Percentiles rank a stretch among this genome's conserved stretches.
phyloP scores from a whole-genome alignment of 2,888 invertebrate species.

The Eumerus sabulonum region DNA sequence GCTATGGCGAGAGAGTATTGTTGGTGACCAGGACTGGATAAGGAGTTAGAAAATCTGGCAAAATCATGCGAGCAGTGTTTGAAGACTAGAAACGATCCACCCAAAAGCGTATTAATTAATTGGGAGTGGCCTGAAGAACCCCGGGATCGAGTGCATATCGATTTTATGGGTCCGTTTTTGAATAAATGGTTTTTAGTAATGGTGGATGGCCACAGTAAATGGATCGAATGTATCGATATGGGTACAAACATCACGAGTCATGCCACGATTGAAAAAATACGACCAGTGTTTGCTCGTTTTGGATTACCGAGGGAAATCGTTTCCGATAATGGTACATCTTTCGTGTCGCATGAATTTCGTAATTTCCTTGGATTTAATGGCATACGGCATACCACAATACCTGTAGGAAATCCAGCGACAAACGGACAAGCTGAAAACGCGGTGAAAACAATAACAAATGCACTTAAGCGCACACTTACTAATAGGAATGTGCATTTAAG shows the following conservation, averaged over 20 bases:
- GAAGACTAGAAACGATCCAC: slow-evolving; percentile 32
- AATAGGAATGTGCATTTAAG: background rate
- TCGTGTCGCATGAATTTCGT: slow-evolving; percentile 67
- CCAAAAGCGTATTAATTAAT: slow-evolving; percentile 26
- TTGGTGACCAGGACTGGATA: slow-evolving; percentile 69
- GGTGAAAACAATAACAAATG: slow-evolving; percentile 25
- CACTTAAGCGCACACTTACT: slow-evolving; percentile 1
- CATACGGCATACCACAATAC: slow-evolving; percentile 38
- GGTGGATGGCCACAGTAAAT: slow-evolving; percentile 69
- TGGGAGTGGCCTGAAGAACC: slow-evolving; percentile 39
- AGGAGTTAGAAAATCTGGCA: slow-evolving; percentile 69
- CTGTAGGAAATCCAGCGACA: slow-evolving; percentile 22
- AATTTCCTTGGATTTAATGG: slow-evolving; percentile 47
- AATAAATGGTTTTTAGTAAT: slow-evolving; percentile 55
- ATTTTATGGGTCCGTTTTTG: slow-evolving; percentile 57
- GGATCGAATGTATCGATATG: slow-evolving; percentile 65
- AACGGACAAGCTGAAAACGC: slow-evolving; percentile 31
- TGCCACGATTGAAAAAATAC: slow-evolving; percentile 5
- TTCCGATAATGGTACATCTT: slow-evolving; percentile 68
- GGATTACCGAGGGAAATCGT: slow-evolving; percentile 69
- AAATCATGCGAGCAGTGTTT: slow-evolving; percentile 55
- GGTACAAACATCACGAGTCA: slow-evolving; percentile 6
- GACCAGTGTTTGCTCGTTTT: slow-evolving; percentile 62
- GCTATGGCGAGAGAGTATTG: slow-evolving; percentile 65
- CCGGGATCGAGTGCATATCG: slow-evolving; percentile 44